phyloP scores from a whole-genome alignment of 2,113 vertebrate species.

The Pygathrix nemaeus region DNA sequence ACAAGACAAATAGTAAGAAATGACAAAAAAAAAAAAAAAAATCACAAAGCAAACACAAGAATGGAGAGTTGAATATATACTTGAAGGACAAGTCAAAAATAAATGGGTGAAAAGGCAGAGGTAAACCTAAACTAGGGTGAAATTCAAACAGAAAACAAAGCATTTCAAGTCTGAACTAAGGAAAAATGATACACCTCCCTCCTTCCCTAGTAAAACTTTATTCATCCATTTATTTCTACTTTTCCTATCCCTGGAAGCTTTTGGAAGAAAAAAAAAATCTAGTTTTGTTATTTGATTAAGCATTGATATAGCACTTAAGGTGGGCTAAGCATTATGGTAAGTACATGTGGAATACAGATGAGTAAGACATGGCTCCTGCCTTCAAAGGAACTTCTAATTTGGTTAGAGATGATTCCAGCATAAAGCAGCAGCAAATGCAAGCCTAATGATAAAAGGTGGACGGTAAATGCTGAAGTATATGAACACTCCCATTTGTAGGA shows the following conservation, averaged over 20 bases:
- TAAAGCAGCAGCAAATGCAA: neutral
- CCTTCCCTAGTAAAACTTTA: neutral
- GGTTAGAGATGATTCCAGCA: neutral
- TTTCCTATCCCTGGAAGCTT: neutral
- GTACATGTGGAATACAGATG: neutral
- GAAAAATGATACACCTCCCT: neutral
- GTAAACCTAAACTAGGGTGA: neutral
- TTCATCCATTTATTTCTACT: neutral
- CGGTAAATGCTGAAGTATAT: neutral
- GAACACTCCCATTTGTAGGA: neutral
- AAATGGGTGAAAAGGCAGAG: neutral
- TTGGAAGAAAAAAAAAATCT: neutral
- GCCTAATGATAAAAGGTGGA: neutral
- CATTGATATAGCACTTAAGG: no score
- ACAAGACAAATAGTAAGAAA: neutral
- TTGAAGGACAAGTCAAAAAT: neutral
- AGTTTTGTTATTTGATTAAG: neutral
- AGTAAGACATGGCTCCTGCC: neutral
- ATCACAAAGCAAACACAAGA: slow-evolving; percentile 4
- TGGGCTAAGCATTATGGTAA: neutral
- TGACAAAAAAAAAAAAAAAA: neutral
- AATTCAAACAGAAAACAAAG: neutral
- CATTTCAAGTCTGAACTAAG: neutral
- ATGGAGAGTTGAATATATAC: neutral
- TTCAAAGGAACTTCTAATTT: neutral